Base-by-base conservation (phyloP, 2,797 vertebrate genomes). In the Tangara arthus region DNA sequence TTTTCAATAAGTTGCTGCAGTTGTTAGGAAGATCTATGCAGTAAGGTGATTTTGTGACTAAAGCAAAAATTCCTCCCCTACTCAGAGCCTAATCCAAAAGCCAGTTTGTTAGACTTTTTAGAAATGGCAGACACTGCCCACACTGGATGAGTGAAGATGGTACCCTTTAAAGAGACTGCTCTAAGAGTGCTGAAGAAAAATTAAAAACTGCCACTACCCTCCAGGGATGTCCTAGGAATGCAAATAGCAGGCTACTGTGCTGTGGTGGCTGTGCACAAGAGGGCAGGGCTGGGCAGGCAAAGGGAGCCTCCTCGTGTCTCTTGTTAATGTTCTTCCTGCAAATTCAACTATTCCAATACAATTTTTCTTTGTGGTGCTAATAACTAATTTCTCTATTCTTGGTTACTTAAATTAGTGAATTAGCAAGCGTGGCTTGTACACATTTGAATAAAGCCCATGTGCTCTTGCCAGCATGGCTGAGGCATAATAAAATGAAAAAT, bases 211-310 rank as follows among this genome's bases (percentile, higher is more conserved):
- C 19, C 39, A 15, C 56, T 68, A 37, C 2, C 8, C 28, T 60
- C 28, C 37, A 66, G 23, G 1, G 2, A 4, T 21, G 49, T 27
- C 28, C 20, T 3, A 22, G 18, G 49, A 87, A 49, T 3, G 44
- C 16, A 60, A 27, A 7, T 1, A 35, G 23, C 9, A 63, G 37
- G 37, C 37, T 5, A 0, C 17, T 59, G 84, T 35, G 35, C 12
- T 81, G 39, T 65, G 44, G 53, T 24, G 37, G 50, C 50, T 82
- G 92, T 47, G 66, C 91, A 76, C 85, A 72, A 93, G 85, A 80
- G 85, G 89, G 89, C 95, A 94, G 87, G 56, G 70, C 41, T 39
- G 87, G 85, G 47, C 82, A 88, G 70, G 61, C 32, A 72, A 91
- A 91, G 2, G 2, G 24, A 69, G 22, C 13, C 32, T 78, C 32